A percentile compares a stretch with the other conserved stretches of the same genome.
Evolutionary conservation across 1,140 invertebrate species (phyloP).

Genomic region (Phymorhynchus buccinoides): DNA sequence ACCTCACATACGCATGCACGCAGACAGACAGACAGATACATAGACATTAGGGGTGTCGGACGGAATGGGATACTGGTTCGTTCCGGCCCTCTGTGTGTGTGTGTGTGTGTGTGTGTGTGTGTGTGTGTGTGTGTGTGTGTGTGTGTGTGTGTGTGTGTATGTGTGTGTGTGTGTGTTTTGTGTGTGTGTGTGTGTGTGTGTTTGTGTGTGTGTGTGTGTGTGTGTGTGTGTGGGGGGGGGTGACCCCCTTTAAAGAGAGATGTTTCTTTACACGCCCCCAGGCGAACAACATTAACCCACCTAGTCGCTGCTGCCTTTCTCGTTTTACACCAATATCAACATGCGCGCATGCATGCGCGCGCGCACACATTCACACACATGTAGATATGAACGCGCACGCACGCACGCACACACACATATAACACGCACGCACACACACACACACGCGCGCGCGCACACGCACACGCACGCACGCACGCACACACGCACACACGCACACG

Average conservation of each 20-base stretch:
- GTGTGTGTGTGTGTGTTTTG: neutral
- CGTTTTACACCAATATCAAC: too few species aligned
- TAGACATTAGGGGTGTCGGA: too few species aligned
- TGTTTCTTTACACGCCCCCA: too few species aligned
- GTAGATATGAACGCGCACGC: neutral
- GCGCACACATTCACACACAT: too few species aligned
- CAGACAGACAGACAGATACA: too few species aligned
- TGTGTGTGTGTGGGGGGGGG: neutral
- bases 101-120: neutral
- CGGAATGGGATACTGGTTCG: too few species aligned
- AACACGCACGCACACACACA: neutral
- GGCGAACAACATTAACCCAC: too few species aligned
- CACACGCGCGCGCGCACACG: neutral
- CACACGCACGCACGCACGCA: neutral
- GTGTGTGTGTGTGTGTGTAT: neutral
- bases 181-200: neutral
- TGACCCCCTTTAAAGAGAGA: too few species aligned
- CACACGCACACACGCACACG: neutral
- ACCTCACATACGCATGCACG: too few species aligned
- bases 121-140: neutral
- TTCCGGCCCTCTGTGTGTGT: neutral
- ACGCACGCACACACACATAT: too few species aligned
- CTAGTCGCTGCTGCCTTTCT: too few species aligned
- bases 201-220: neutral
- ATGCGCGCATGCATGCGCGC: too few species aligned